A percentile compares a stretch with the other conserved stretches of the same genome.
phyloP scores from a whole-genome alignment of 2,113 vertebrate genomes.

The Empidonax traillii region DNA sequence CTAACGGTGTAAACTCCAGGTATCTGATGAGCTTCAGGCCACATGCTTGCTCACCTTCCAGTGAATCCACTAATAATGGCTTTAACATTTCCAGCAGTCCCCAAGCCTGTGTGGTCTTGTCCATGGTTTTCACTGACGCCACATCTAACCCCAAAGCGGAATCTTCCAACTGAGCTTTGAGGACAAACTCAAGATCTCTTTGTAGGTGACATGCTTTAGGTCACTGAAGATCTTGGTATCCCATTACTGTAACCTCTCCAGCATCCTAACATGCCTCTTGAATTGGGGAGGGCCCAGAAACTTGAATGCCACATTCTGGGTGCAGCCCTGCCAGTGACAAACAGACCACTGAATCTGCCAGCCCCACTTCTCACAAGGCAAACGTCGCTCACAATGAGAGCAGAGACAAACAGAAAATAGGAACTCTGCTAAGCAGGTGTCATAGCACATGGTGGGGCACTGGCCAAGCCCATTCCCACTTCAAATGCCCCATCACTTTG shows the following conservation, averaged over 20 bases:
- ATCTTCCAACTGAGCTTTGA: neutral
- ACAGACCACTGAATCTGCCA: neutral
- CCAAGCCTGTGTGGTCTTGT: accelerated
- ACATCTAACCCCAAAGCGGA: neutral
- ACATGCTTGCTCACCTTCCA: neutral
- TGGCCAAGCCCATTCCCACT: neutral
- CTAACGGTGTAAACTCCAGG: neutral
- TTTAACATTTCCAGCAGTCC: neutral
- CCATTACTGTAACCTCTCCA: neutral
- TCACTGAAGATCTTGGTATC: neutral
- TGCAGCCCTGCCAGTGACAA: neutral
- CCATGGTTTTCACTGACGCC: neutral
- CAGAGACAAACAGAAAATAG: neutral
- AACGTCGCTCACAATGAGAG: neutral
- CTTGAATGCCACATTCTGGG: neutral
- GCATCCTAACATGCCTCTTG: neutral
- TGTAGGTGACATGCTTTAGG: neutral
- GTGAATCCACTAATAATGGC: neutral
- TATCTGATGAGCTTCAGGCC: neutral
- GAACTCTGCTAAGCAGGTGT: neutral
- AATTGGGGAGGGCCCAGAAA: neutral
- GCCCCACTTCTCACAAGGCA: neutral
- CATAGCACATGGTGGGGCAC: neutral
- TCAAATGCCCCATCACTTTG: neutral
- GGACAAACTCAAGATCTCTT: neutral